Evolutionary conservation across 2,888 invertebrate genomes (phyloP), one percentile per base, ranked within the genome.

Genomic region (Phragmatobia fuliginosa): DNA sequence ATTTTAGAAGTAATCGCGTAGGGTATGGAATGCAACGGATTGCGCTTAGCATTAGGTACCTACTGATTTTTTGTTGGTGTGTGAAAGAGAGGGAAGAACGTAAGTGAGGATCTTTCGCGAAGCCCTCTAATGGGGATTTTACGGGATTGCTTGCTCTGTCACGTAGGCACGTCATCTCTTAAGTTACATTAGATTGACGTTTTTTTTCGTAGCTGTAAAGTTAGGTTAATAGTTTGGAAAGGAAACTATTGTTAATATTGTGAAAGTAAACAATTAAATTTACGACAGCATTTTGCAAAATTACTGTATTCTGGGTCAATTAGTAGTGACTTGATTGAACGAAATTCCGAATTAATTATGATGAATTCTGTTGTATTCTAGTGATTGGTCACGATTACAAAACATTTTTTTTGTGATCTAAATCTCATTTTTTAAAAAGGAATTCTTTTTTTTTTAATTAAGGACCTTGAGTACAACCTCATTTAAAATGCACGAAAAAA

Each of bases 121-220:
- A 92, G 92, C 92, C 88, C 88, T 88, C 92, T 94, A 94, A 93
- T 94, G 91, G 92, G 89, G 89, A 91, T 92, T 90, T 90, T 93
- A 90, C 91, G 88, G 88, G 90, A 90, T 89, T 88, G 85, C 88
- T 85, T 85, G 85, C 87, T 84, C 85, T 83, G 83, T 85, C 87
- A 86, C 86, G 84, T 87, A 85, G 83, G 85, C 87, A 86, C 86
- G 85, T 87, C 85, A 84, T 88, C 88, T 85, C 87, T 84, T 87
- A 85, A 75, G 78, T 83, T 83, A 83, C 82, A 80, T 81, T 77
- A 79, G 82, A 85, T 85, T 80, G 82, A 80, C 73, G 80, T 81
- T 80, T 83, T 84, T 83, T 85, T 82, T 82, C 72, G 73, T 76
- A 76, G 77, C 78, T 80, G 77, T 81, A 73, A 76, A 77, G 74